Conservation (phyloP, 2,888 invertebrate genomes). For the Epinotia ramella region DNA sequence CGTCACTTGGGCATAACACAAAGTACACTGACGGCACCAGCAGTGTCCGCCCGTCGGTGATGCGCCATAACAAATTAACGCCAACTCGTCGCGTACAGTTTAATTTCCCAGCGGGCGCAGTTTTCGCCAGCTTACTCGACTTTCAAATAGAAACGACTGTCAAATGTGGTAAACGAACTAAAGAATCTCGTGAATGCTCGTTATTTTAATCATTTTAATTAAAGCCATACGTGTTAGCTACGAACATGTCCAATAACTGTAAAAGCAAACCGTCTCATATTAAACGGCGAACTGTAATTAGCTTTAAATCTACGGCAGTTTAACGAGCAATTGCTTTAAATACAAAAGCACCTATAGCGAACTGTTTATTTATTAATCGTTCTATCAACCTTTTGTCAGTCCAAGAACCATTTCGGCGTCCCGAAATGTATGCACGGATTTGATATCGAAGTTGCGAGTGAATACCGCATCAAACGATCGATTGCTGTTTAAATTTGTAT, state of each 20-base stretch:
- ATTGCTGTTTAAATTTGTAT: background rate
- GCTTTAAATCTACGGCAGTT: background rate
- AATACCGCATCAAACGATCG: background rate
- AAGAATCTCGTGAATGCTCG: slow-evolving; percentile 19
- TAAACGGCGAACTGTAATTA: slow-evolving; percentile 9
- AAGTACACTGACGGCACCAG: slow-evolving; percentile 51
- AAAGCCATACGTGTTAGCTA: slow-evolving; percentile 10
- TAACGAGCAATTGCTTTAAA: slow-evolving; percentile 18
- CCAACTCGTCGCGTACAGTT: slow-evolving; percentile 68
- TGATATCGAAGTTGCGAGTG: background rate
- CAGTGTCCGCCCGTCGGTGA: slow-evolving; percentile 51
- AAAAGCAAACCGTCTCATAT: slow-evolving; percentile 23
- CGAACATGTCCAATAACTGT: slow-evolving; percentile 26
- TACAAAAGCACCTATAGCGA: background rate
- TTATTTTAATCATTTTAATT: slow-evolving; percentile 25
- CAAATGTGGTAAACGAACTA: slow-evolving; percentile 29
- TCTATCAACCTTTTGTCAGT: background rate
- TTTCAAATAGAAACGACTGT: slow-evolving; percentile 34
- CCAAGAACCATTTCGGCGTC: background rate
- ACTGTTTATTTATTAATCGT: background rate
- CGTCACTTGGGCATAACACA: slow-evolving; percentile 49
- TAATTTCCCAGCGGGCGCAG: slow-evolving; percentile 79
- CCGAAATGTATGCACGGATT: background rate
- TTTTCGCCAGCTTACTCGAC: slow-evolving; percentile 50
- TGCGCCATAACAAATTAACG: slow-evolving; percentile 77